Conservation (phyloP, 2,888 invertebrate species). For the Ophraella communa region DNA sequence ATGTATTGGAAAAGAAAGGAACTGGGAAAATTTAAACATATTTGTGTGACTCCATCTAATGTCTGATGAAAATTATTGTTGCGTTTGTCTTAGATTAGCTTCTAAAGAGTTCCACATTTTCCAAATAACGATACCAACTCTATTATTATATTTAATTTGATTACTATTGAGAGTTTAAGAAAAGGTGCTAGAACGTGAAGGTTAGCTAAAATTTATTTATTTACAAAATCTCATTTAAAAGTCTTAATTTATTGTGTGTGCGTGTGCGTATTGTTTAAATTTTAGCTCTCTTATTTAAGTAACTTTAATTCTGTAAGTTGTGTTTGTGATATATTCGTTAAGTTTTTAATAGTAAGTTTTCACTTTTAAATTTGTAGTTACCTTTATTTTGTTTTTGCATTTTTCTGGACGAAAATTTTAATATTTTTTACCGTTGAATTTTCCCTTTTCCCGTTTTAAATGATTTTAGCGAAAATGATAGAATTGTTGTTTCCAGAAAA, state of each 20-base stretch:
- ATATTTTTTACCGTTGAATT: not conserved
- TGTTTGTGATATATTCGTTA: slow-evolving; percentile 46
- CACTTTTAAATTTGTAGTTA: slow-evolving; percentile 12
- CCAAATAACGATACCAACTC: not conserved
- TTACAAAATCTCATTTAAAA: slow-evolving; percentile 42
- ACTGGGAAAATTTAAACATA: too few relatives aligned
- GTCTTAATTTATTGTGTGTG: slow-evolving; percentile 38
- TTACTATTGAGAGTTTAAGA: not conserved
- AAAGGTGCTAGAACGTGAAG: slow-evolving; percentile 22
- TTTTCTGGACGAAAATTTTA: not conserved
- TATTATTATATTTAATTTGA: not conserved
- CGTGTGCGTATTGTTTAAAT: slow-evolving; percentile 41
- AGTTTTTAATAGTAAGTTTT: slow-evolving; percentile 5
- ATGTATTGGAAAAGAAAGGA: too few relatives aligned
- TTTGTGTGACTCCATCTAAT: not conserved
- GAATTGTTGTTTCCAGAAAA: not conserved
- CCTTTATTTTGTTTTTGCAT: slow-evolving; percentile 3
- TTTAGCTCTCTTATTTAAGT: slow-evolving; percentile 43
- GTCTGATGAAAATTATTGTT: not conserved
- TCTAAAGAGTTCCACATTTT: not conserved
- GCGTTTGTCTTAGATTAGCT: not conserved
- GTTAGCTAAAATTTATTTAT: slow-evolving; percentile 41
- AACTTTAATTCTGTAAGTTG: slow-evolving; percentile 31
- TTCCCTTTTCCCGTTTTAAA: not conserved
- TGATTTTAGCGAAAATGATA: not conserved